Percentiles rank a stretch among this genome's conserved stretches.
Conservation (phyloP, 35 echinoderm and acorn worm genomes). For the Anneissia japonica region DNA sequence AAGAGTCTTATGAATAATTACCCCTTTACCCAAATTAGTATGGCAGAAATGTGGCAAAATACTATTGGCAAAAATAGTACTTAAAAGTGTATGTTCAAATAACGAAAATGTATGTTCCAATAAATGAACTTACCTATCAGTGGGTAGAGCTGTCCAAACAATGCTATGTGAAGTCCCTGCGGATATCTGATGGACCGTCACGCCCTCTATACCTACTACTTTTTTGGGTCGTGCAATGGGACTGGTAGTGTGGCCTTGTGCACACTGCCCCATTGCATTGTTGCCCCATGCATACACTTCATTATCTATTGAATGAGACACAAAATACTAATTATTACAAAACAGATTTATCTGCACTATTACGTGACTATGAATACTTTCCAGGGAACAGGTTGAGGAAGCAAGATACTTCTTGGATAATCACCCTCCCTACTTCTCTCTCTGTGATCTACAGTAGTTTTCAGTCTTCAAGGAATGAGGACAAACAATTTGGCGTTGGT, state of each 20-base stretch:
- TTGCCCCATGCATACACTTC: constrained; percentile 99
- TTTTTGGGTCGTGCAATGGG: constrained; percentile 93
- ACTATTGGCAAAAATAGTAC: too few species aligned
- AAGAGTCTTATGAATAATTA: too few species aligned
- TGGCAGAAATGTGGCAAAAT: too few species aligned
- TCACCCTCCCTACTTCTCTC: neutral
- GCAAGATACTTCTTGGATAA: too few species aligned
- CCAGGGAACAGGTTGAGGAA: too few species aligned
- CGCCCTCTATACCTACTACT: constrained; percentile 80
- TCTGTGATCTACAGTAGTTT: neutral
- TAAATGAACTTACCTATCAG: constrained; percentile 89
- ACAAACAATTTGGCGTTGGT: neutral
- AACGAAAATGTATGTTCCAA: too few species aligned
- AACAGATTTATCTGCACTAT: neutral
- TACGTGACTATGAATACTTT: too few species aligned
- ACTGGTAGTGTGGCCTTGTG: constrained; percentile 91
- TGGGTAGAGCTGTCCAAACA: constrained; percentile 92
- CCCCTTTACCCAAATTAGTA: too few species aligned
- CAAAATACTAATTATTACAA: neutral
- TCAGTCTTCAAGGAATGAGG: neutral
- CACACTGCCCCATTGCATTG: constrained; percentile 99
- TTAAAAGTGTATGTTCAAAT: too few species aligned
- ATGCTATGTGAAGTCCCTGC: constrained; percentile 95
- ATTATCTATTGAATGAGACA: constrained; percentile 56
- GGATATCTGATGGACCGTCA: constrained; percentile 92